Percentiles rank a stretch among this genome's conserved stretches.
Conservation (phyloP, 2,888 invertebrate genomes). For the Scaeva pyrastri region DNA sequence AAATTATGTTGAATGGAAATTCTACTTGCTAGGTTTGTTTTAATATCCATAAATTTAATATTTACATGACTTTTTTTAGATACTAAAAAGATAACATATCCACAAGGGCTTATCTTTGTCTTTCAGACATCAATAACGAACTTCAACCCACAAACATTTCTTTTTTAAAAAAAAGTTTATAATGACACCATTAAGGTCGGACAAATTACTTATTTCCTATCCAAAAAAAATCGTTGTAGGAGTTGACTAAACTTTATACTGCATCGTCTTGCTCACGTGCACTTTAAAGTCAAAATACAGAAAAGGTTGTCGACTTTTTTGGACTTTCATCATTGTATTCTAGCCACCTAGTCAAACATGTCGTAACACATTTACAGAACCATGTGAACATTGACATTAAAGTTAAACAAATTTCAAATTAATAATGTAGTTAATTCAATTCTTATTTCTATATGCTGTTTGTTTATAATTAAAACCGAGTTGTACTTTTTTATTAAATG, state of each 20-base stretch:
- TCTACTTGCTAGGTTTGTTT: too few relatives aligned
- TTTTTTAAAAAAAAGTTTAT: not conserved
- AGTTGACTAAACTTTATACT: constrained; percentile 43
- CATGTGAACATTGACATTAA: not conserved
- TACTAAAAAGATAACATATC: too few relatives aligned
- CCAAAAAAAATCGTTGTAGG: constrained; percentile 40
- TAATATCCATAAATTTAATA: too few relatives aligned
- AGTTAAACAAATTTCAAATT: too few relatives aligned
- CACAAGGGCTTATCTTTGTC: too few relatives aligned
- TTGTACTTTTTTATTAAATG: not conserved
- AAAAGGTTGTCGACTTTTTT: constrained; percentile 4
- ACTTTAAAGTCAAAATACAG: constrained; percentile 35
- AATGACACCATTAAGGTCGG: not conserved
- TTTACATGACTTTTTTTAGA: too few relatives aligned
- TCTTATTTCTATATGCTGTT: too few relatives aligned
- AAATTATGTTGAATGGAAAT: too few relatives aligned
- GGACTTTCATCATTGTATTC: not conserved
- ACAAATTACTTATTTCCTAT: not conserved
- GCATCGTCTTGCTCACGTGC: constrained; percentile 35
- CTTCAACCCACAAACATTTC: not conserved
- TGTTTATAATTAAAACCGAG: not conserved
- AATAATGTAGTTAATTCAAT: too few relatives aligned
- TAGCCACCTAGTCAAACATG: not conserved
- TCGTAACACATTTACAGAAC: not conserved
- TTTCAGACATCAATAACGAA: not conserved